These are phyloP conservation scores for Dendrolimus kikuchii DNA, from an alignment of 1,140 invertebrate genomes.

Conservation along the genomic window DNA sequence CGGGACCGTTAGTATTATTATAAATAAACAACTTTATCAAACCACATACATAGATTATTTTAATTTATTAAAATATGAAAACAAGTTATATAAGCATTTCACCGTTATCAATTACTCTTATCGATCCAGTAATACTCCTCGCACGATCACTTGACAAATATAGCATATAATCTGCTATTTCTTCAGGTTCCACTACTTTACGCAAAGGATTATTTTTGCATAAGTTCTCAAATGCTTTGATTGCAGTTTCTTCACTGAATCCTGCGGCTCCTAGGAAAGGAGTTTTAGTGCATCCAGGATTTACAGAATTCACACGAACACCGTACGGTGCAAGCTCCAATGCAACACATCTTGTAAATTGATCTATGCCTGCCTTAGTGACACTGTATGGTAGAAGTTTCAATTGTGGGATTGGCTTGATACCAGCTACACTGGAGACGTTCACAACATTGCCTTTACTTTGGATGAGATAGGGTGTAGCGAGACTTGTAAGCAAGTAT, in stretches of 20 bases:
- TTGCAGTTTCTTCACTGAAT: constrained; percentile 22
- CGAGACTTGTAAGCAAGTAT: constrained; percentile 81
- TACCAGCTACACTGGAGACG: constrained; percentile 83
- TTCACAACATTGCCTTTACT: constrained; percentile 85
- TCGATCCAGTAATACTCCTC: constrained; percentile 87
- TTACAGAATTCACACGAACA: constrained; percentile 83
- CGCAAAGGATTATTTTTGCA: constrained; percentile 29
- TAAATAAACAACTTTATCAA: no score
- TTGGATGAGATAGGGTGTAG: constrained; percentile 80
- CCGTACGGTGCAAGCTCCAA: constrained; percentile 78
- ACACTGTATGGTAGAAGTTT: constrained; percentile 79
- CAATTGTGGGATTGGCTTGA: constrained; percentile 74
- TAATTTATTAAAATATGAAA: constrained; percentile 2
- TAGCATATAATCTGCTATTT: constrained; percentile 86
- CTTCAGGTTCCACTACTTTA: constrained; percentile 65
- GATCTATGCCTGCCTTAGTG: constrained; percentile 86
- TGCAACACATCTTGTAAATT: constrained; percentile 80
- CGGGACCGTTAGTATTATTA: no score
- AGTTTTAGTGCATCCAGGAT: constrained; percentile 80
- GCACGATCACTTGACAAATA: constrained; percentile 87
- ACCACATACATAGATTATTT: no score
- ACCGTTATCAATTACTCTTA: constrained; percentile 87
- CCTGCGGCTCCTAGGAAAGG: constrained; percentile 73
- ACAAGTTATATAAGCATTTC: constrained; percentile 54
- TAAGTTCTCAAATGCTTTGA: constrained; percentile 20